Conservation (phyloP, 2,888 invertebrate genomes). For the Archips crataeganus region DNA sequence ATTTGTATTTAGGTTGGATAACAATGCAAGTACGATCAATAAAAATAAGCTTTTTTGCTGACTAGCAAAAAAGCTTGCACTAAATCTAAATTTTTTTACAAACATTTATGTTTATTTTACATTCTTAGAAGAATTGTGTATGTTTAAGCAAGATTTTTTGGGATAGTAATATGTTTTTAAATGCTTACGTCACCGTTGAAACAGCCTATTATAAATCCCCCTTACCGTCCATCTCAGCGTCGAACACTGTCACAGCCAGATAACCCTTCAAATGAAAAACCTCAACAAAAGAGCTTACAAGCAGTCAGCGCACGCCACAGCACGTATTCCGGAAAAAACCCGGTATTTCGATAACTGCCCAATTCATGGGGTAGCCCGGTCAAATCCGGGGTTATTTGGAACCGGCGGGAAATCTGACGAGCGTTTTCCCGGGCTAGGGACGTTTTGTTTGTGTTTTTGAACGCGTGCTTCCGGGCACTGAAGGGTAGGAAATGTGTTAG, state of each 20-base stretch:
- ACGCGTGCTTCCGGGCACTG: constrained; percentile 37
- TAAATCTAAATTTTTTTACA: no score
- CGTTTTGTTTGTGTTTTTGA: constrained; percentile 42
- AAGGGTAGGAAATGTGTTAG: constrained; percentile 41
- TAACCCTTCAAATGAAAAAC: constrained; percentile 11
- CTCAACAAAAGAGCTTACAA: constrained; percentile 27
- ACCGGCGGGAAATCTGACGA: constrained; percentile 22
- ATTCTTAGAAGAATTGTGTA: no score
- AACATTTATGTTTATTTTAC: no score
- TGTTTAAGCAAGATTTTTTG: no score
- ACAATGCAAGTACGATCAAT: no score
- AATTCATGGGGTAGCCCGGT: constrained; percentile 40
- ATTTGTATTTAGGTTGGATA: no score
- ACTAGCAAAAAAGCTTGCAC: no score
- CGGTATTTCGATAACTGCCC: constrained; percentile 43
- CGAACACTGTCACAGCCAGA: background rate
- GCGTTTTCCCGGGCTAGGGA: constrained; percentile 36
- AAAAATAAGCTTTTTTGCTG: no score
- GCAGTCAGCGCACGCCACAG: constrained; percentile 22
- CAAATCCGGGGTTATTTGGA: constrained; percentile 40
- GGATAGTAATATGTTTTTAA: no score
- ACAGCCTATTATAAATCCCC: background rate
- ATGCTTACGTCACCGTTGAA: no score
- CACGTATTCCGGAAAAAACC: constrained; percentile 39
- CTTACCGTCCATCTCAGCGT: background rate